Evolutionary conservation across 1,140 invertebrate species (phyloP).

Genomic region (Lutraria rhynchaena): DNA sequence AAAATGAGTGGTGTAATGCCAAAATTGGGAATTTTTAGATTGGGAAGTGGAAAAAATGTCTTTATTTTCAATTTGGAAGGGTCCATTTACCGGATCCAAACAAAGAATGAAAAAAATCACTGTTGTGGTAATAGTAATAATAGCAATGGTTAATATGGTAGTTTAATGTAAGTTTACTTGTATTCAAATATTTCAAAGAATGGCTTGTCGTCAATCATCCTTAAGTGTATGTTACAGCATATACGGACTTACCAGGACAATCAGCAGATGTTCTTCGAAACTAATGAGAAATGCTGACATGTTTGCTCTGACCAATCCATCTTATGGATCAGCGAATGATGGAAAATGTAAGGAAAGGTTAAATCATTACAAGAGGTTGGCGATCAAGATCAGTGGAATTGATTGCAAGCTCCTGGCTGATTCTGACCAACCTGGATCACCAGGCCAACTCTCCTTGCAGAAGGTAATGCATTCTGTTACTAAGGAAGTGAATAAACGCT

Average conservation of each 20-base stretch:
- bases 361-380: neutral
- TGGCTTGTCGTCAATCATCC: too few relatives aligned
- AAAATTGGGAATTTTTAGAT: too few relatives aligned
- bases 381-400: conserved; percentile 16
- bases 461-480: neutral
- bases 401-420: neutral
- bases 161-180: too few relatives aligned
- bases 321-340: conserved; percentile 8
- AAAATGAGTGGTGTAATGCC: too few relatives aligned
- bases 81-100: too few relatives aligned
- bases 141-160: too few relatives aligned
- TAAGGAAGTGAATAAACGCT: neutral
- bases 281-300: conserved; percentile 23
- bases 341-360: conserved; percentile 4
- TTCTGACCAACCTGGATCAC: neutral
- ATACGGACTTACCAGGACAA: neutral
- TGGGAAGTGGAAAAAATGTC: too few relatives aligned
- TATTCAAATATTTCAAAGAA: too few relatives aligned
- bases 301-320: conserved; percentile 17
- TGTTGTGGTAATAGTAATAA: too few relatives aligned
- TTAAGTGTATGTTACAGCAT: too few relatives aligned
- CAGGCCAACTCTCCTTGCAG: neutral
- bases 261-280: conserved; percentile 12
- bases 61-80: too few relatives aligned
- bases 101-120: too few relatives aligned